Percentiles rank a stretch among this genome's conserved stretches.
phyloP scores from a whole-genome alignment of 1,140 invertebrate species.

The Cherax destructor region DNA sequence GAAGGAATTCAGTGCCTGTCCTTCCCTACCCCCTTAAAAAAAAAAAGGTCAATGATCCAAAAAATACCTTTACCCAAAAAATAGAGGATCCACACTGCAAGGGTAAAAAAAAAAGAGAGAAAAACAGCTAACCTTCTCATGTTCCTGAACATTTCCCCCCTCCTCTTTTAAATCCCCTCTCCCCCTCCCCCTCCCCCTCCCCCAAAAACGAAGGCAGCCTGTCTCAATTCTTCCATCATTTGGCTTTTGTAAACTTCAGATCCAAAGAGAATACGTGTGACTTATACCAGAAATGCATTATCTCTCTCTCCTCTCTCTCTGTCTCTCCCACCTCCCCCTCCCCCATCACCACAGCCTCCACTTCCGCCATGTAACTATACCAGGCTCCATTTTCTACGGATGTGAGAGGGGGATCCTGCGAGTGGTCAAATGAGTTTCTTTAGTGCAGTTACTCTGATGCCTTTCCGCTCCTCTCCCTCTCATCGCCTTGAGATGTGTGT shows the following conservation, averaged over 20 bases:
- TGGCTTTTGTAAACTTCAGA: background rate
- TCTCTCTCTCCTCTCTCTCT: background rate
- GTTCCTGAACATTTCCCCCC: too few species aligned
- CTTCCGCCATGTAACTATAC: slow-evolving; percentile 26
- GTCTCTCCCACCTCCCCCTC: background rate
- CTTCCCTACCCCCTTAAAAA: too few species aligned
- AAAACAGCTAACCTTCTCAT: too few species aligned
- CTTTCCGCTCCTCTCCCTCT: too few species aligned
- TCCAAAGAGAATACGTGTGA: background rate
- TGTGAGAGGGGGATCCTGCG: background rate
- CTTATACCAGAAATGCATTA: slow-evolving; percentile 54
- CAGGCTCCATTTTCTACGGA: slow-evolving; percentile 15
- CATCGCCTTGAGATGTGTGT: background rate
- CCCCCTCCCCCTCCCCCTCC: background rate
- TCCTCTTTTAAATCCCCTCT: too few species aligned
- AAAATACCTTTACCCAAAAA: too few species aligned
- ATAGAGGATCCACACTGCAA: too few species aligned
- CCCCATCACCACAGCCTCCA: background rate
- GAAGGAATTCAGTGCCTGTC: too few species aligned
- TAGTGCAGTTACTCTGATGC: background rate
- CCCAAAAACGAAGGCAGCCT: background rate
- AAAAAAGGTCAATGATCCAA: too few species aligned
- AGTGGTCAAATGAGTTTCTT: background rate
- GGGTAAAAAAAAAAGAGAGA: too few species aligned
- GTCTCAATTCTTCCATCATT: background rate